Evolutionary conservation across 2,888 invertebrate species (phyloP), one percentile per base, ranked within the genome.

Genomic region (Nomada ruficornis): DNA sequence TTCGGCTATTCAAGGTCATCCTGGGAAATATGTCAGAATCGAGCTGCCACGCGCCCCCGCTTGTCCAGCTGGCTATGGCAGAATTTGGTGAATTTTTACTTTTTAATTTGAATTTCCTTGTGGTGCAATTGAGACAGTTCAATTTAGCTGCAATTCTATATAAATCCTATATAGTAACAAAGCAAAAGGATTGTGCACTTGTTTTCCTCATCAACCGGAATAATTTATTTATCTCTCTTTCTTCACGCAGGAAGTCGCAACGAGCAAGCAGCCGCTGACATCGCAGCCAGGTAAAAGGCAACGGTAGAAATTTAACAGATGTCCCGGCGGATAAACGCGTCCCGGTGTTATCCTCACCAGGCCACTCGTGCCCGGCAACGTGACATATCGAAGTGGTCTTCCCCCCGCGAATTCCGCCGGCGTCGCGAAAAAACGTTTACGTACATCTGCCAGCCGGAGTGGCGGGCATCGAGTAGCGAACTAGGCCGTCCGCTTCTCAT

Each of bases 1-100:
- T 89, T 89, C 86, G 83, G 82, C 65, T 87, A 89, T 91, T 91
- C 92, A 92, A 92, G 91, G 92, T 91, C 92, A 90, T 81, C 85
- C 85, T 86, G 86, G 89, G 88, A 90, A 90, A 90, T 89, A 81
- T 88, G 89, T 88, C 89, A 87, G 91, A 90, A 91, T 88, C 89
- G 85, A 88, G 65, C 77, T 73, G 80, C 77, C 83, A 74, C 77
- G 80, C 75, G 77, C 75, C 52, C 2, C 65, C 54, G 68, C 5
- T 36, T 36, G 36, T 7, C 7, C 7, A 7, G 36, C 36, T 7
- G 29, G 29, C 7, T 5, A 36, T 1, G 36, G 36, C 0, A 36
- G 7, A 0, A 36, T 36, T 36, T 36, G 0, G 36, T 7, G 7
- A 36, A 36, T 36, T 7, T 36, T 36, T 36, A 5, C 5, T 36